Evolutionary conservation across 2,113 vertebrate genomes (phyloP).

Genomic region (Corydoras maculifer): DNA sequence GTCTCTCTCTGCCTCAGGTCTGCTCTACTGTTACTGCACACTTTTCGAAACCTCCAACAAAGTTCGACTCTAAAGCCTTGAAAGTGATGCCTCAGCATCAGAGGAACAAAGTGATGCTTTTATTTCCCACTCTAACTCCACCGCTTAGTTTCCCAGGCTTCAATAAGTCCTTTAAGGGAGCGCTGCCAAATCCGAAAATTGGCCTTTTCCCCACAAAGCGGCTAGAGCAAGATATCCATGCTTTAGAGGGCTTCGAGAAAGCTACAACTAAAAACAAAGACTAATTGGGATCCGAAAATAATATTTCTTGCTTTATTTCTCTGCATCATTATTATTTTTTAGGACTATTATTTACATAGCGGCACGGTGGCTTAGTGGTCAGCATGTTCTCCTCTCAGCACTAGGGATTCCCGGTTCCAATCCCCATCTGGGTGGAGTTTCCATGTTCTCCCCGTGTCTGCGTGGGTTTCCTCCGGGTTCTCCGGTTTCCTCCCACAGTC

Average conservation of each 20-base stretch:
- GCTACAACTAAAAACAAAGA: too few relatives aligned
- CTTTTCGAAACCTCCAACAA: slow-evolving; percentile 34
- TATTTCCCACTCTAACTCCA: not conserved
- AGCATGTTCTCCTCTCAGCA: too few relatives aligned
- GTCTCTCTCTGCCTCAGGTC: not conserved
- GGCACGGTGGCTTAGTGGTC: too few relatives aligned
- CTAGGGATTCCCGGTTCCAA: too few relatives aligned
- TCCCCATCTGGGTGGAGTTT: too few relatives aligned
- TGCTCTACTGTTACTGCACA: slow-evolving; percentile 3
- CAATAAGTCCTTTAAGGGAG: slow-evolving; percentile 22
- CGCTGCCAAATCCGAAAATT: slow-evolving; percentile 25
- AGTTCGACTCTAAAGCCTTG: slow-evolving; percentile 33
- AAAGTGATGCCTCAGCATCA: slow-evolving; percentile 32
- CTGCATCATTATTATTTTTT: too few relatives aligned
- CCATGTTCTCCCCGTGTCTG: too few relatives aligned
- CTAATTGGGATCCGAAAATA: too few relatives aligned
- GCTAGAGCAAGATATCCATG: slow-evolving; percentile 4
- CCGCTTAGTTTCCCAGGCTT: slow-evolving; percentile 12
- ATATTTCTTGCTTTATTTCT: too few relatives aligned
- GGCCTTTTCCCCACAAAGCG: not conserved
- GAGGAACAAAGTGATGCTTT: slow-evolving; percentile 9
- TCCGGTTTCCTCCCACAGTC: too few relatives aligned
- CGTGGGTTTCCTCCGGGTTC: too few relatives aligned
- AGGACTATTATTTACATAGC: too few relatives aligned
- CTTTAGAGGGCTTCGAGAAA: not conserved